Conservation (phyloP, 1,140 invertebrate genomes). For the Drosophila athabasca region DNA sequence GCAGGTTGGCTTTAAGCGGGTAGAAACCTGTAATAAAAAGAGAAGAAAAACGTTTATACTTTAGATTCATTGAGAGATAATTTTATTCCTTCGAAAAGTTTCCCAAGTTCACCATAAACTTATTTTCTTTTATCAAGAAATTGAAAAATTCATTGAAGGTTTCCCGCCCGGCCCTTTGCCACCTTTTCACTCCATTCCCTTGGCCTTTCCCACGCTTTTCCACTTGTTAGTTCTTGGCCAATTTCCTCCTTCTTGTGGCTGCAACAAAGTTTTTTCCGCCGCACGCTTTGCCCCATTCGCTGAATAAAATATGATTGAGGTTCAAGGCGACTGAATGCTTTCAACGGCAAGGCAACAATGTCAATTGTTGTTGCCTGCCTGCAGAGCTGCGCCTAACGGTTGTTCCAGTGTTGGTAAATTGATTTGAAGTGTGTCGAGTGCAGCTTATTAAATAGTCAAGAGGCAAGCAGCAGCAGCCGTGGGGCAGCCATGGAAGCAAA, state of each 20-base stretch:
- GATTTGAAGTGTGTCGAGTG: constrained; percentile 29
- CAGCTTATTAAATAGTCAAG: constrained; percentile 40
- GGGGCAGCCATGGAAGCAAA: constrained; percentile 4
- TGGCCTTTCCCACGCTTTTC: constrained; percentile 23
- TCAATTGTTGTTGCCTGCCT: constrained; percentile 38
- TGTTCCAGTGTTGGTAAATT: constrained; percentile 43
- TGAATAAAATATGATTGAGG: constrained; percentile 57
- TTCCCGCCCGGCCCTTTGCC: neutral
- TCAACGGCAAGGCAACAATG: constrained; percentile 51
- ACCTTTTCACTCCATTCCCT: neutral
- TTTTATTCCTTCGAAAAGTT: constrained; percentile 12
- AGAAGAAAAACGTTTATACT: neutral
- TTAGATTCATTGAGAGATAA: constrained; percentile 5
- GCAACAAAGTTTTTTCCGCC: constrained; percentile 34
- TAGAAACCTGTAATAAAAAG: constrained; percentile 37
- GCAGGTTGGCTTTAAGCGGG: constrained; percentile 31
- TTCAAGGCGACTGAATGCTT: constrained; percentile 48
- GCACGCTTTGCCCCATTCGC: constrained; percentile 22
- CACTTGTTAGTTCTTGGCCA: constrained; percentile 8
- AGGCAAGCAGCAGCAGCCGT: constrained; percentile 3
- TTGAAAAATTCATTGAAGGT: constrained; percentile 31
- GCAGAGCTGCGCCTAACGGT: constrained; percentile 41
- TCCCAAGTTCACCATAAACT: neutral
- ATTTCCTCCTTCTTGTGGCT: constrained; percentile 12
- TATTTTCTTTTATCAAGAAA: constrained; percentile 9